Base-by-base conservation (phyloP, 2,797 vertebrate genomes). In the Phrynocephalus vlangalii region DNA sequence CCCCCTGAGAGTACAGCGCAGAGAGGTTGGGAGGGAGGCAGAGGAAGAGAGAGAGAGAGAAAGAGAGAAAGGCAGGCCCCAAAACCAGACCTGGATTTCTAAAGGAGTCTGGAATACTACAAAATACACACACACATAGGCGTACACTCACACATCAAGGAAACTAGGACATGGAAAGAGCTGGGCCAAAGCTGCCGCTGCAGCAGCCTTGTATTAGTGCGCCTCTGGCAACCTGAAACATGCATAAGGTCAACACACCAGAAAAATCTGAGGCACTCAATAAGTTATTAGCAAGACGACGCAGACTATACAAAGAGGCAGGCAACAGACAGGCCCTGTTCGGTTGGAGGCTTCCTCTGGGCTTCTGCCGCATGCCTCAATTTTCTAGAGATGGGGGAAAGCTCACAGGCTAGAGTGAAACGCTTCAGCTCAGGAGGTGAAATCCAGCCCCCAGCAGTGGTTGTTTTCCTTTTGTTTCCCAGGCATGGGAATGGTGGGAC, bases 11-110 rank as follows among this genome's bases (percentile, higher is more conserved):
- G 94, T 68, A 93, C 92, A 91, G 93, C 83, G 92, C 92, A 90
- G 93, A 93, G 90, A 90, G 89, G 93, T 92, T 94, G 95, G 91
- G 94, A 93, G 93, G 92, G 91, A 89, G 92, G 89, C 92, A 91
- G 80, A 18, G 66, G 28, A 11, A 52, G 63, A 52, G 56, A 11
- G 16, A 24, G 50, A 60, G 38, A 70, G 7, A 26, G 50, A 67
- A 6, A 80, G 22, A 38, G 28, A 70, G 75, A 52, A 44, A 77
- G 38, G 95, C 91, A 94, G 93, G 88, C 90, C 94, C 92, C 92
- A 95, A 95, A 95, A 95, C 94, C 95, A 95, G 95, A 94, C 91
- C 93, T 95, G 95, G 94, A 95, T 95, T 94, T 30, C 26, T 91
- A 48, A 83, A 63, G 95, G 94, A 92, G 88, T 93, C 93, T 26